Percentiles rank a stretch among this genome's conserved stretches.
These are phyloP conservation scores for Callimorpha dominula DNA, from an alignment of 2,888 invertebrate genomes.

Conservation along the genomic window DNA sequence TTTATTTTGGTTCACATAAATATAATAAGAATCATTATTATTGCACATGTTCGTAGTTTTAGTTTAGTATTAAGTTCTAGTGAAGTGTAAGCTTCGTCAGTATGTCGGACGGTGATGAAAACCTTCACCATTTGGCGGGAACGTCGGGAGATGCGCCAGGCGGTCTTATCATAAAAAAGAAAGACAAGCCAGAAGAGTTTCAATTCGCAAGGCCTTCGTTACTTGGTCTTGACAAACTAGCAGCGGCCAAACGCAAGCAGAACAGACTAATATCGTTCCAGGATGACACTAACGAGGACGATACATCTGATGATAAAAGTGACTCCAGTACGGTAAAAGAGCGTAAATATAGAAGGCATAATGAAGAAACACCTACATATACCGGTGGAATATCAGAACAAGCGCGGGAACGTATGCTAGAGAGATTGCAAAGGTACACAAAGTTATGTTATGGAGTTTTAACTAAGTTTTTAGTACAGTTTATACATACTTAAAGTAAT, in stretches of 20 bases:
- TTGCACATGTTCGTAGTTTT: conserved; percentile 16
- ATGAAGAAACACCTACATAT: conserved; percentile 97
- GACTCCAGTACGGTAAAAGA: conserved; percentile 63
- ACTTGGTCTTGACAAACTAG: conserved; percentile 94
- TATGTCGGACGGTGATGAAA: conserved; percentile 85
- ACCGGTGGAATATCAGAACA: conserved; percentile 96
- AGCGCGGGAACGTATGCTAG: conserved; percentile 90
- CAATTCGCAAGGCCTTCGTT: conserved; percentile 92
- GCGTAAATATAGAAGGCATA: conserved; percentile 91
- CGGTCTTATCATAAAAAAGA: conserved; percentile 90
- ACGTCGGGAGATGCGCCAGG: conserved; percentile 88
- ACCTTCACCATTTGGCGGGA: conserved; percentile 91
- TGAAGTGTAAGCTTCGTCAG: conserved; percentile 15
- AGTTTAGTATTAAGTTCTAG: conserved; percentile 29
- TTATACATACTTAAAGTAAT: neutral
- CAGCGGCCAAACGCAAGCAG: conserved; percentile 91
- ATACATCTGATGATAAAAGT: conserved; percentile 57
- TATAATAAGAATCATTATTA: conserved; percentile 15
- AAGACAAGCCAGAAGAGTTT: conserved; percentile 87
- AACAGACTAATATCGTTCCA: conserved; percentile 90
- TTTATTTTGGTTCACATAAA: conserved; percentile 31
- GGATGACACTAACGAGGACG: conserved; percentile 72
- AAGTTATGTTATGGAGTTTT: conserved; percentile 10
- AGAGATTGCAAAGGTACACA: conserved; percentile 86
- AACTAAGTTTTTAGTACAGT: neutral